Base-by-base conservation (phyloP, 1,140 invertebrate genomes). In the Eriosoma lanigerum region DNA sequence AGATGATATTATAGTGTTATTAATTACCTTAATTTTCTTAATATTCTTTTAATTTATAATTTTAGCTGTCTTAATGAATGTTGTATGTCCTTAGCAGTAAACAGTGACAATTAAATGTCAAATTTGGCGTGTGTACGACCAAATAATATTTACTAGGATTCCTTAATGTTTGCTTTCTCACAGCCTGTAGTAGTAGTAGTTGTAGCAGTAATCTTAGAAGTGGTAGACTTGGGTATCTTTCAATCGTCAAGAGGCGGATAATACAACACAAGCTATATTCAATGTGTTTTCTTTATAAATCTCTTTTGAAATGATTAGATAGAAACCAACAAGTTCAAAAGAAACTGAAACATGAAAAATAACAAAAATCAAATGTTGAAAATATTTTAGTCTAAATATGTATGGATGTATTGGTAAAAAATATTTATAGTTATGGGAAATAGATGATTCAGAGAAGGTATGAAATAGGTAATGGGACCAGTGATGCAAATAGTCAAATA, bases 1-100 rank as follows among this genome's bases (percentile, higher is more conserved):
- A 72, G 26, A 52, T 72, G 24, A 72, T 52, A 70, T 50, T 70
- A 72, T 78, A 78, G 54, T 70, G 17, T 62, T 60, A 21, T 78
- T 60, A 60, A 78, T 78, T 78, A 78, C 75, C 75, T 78, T 78
- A 76, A 21, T 78, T 78, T 12, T 76, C 50, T 73, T 54, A 52
- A 52, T 73, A 58, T 68, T 70, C 56, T 48, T 58, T 48, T 62
- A 29, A 46, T 60, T 62, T 46, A 62, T 44, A 46, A 78, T 78
- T 48, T 78, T 62, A 78, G 75, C 17, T 13, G 75, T 78, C 75
- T 78, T 78, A 78, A 62, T 46, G 58, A 76, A 26, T 17, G 38
- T 48, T 76, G 73, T 76, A 32, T 78, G 26, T 78, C 56, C 17
- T 78, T 46, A 78, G 75, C 17, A 78, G 44, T 78, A 78, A 78